Base-by-base conservation (phyloP, 2,888 invertebrate genomes). In the Nymphalis polychloros region DNA sequence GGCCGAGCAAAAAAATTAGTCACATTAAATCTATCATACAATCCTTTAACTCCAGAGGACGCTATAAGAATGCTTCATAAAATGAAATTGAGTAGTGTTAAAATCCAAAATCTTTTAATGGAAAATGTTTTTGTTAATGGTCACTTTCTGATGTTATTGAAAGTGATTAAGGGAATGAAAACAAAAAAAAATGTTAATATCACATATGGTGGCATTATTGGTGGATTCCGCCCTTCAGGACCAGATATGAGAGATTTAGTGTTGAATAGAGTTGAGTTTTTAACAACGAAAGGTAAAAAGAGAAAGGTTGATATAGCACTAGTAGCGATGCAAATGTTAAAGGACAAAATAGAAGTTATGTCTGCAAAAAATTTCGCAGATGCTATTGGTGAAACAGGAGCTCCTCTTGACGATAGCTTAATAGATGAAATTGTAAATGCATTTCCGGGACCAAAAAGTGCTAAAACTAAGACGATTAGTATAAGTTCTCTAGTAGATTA, bases 1-100 rank as follows among this genome's bases (percentile, higher is more conserved):
- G 49, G 23, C 0, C 80, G 75, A 59, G 79, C 88, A 0, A 81
- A 82, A 61, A 84, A 82, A 50, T 62, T 90, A 23, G 64, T 73
- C 0, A 82, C 79, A 0, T 75, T 90, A 2, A 76, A 88, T 79
- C 73, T 89, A 63, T 88, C 89, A 10, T 81, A 73, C 53, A 89
- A 89, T 67, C 88, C 88, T 1, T 62, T 89, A 74, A 76, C 79
- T 2, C 77, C 82, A 13, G 70, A 49, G 0, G 88, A 89, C 61
- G 85, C 88, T 13, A 19, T 81, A 0, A 69, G 48, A 19, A 65
- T 87, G 41, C 72, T 89, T 2, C 48, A 66, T 4, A 84, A 81
- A 76, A 73, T 88, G 70, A 81, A 77, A 68, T 60, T 59, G 1
- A 23, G 52, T 6, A 68, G 61, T 50, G 84, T 84, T 0, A 84